Evolutionary conservation across 2,113 vertebrate genomes (phyloP).

Genomic region (Myrmecobius fasciatus): DNA sequence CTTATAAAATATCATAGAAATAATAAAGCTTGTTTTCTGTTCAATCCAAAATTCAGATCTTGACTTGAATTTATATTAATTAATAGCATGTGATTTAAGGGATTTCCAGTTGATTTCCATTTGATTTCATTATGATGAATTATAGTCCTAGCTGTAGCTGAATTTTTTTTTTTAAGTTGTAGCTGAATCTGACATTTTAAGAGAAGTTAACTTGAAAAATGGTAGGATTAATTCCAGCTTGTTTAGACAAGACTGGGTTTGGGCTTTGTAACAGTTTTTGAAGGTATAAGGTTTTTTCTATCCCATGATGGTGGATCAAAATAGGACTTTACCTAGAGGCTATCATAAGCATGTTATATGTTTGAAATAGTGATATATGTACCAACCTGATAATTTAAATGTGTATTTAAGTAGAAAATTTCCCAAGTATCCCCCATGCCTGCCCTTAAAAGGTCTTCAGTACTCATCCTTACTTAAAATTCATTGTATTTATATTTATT

Average conservation of each 20-base stretch:
- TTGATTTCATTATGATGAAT: background rate
- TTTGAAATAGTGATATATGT: background rate
- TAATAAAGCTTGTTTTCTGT: background rate
- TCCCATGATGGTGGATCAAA: background rate
- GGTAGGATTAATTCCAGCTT: background rate
- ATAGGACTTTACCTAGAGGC: background rate
- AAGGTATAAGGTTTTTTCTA: background rate
- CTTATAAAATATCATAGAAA: conserved; percentile 34
- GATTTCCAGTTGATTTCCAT: conserved; percentile 19
- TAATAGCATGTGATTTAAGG: background rate
- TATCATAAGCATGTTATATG: background rate
- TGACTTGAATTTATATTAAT: background rate
- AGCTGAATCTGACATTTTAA: conserved; percentile 44
- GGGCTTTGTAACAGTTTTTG: background rate
- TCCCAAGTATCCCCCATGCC: background rate
- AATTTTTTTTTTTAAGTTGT: background rate
- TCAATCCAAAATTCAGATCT: background rate
- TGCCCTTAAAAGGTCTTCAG: background rate
- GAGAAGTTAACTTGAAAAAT: background rate
- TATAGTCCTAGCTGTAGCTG: background rate
- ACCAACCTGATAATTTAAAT: background rate
- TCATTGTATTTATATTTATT: background rate
- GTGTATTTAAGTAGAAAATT: background rate
- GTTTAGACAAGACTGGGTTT: background rate
- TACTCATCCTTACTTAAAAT: background rate